Base-by-base conservation (phyloP, 2,888 invertebrate species). In the Drosophila niveifrons region DNA sequence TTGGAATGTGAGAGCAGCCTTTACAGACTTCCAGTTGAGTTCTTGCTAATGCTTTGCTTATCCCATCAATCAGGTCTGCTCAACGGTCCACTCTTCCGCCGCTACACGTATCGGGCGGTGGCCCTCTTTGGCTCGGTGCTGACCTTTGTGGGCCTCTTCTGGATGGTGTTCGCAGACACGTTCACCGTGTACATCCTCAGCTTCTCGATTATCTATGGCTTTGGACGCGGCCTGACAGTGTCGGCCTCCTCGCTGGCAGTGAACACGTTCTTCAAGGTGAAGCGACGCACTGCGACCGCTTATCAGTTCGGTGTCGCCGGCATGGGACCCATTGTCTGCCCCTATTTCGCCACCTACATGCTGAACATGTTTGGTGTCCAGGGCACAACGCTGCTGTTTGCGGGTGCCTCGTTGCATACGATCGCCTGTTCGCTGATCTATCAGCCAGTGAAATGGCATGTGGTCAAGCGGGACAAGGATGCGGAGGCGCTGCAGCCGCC, bases 371-470 rank as follows among this genome's bases (percentile, higher is more conserved):
- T 95, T 66, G 96, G 95, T 0, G 94, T 95, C 76, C 93, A 94
- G 61, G 96, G 96, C 18, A 94, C 96, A 0, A 93, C 95, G 52
- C 91, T 96, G 13, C 93, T 96, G 29, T 94, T 96, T 78, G 94
- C 95, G 15, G 96, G 94, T 3, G 93, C 96, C 64, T 94, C 95
- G 1, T 92, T 95, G 58, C 95, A 96, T 87, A 94, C 95, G 0
- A 91, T 96, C 53, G 94, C 94, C 28, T 95, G 95, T 76, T 94
- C 95, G 2, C 92, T 95, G 64, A 91, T 96, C 56, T 92, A 96
- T 46, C 96, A 96, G 86, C 96, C 96, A 2, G 95, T 96, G 0
- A 94, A 95, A 90, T 95, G 95, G 95, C 96, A 96, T 89, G 93
- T 94, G 3, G 94, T 94, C 87, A 93, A 92, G 79, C 93, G 66